Evolutionary conservation across 1,140 invertebrate species (phyloP).

Genomic region (Rhopalosiphum padi): DNA sequence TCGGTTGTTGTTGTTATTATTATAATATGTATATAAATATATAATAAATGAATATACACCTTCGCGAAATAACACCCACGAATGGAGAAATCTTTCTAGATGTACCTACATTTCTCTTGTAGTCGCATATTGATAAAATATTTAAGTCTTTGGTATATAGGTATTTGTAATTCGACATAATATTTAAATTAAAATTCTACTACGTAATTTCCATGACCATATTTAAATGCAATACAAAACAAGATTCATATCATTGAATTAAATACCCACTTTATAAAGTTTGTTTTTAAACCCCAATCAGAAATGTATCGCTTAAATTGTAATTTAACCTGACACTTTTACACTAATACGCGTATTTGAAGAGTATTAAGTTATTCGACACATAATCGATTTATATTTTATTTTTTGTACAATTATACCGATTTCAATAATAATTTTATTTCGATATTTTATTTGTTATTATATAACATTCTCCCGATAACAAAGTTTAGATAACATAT

Average conservation of each 20-base stretch:
- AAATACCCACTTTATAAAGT: not conserved
- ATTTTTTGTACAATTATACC: not conserved
- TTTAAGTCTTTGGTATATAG: not conserved
- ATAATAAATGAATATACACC: not conserved
- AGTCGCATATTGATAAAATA: conserved; percentile 7
- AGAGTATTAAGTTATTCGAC: not conserved
- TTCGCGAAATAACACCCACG: conserved; percentile 46
- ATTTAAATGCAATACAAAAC: not conserved
- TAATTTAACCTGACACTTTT: not conserved
- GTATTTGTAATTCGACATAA: not conserved
- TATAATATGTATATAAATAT: not conserved
- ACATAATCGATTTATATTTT: not conserved
- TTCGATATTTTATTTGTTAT: not conserved
- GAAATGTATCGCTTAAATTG: not conserved
- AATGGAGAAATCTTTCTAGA: conserved; percentile 34
- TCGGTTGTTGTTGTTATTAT: not conserved
- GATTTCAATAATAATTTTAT: not conserved
- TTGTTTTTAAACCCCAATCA: not conserved
- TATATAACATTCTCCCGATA: not conserved
- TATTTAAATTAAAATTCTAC: not conserved
- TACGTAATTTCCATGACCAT: not conserved
- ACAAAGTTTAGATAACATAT: not conserved
- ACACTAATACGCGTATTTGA: not conserved
- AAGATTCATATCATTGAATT: not conserved
- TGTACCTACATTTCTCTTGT: conserved; percentile 26